phyloP scores from a whole-genome alignment of 2,797 vertebrate genomes.

The Melanotaenia parkinsoni region DNA sequence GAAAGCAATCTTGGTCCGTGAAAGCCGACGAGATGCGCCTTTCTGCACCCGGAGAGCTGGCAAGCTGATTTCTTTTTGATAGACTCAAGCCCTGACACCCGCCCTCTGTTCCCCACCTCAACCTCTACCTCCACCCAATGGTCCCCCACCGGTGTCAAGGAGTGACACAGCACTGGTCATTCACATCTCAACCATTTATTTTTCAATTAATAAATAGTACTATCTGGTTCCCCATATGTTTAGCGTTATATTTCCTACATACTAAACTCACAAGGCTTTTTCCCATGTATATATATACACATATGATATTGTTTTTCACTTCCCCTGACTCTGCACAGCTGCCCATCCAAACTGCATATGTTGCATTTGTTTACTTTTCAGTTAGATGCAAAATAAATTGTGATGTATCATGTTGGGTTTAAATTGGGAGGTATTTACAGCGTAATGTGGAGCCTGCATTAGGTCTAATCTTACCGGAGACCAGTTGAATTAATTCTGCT shows the following conservation, averaged over 20 bases:
- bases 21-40: slow-evolving; percentile 83
- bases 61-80: slow-evolving; percentile 84
- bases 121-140: slow-evolving; percentile 35
- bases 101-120: slow-evolving; percentile 16
- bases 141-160: slow-evolving; percentile 44
- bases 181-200: slow-evolving; percentile 52
- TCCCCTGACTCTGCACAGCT: slow-evolving; percentile 18
- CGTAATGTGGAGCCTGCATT: slow-evolving; percentile 50
- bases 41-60: slow-evolving; percentile 79
- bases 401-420: slow-evolving; percentile 52
- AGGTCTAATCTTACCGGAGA: slow-evolving; percentile 65
- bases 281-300: neutral
- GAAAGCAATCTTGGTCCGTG: slow-evolving; percentile 84
- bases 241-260: slow-evolving; percentile 13
- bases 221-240: slow-evolving; percentile 9
- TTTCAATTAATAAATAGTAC: slow-evolving; percentile 25
- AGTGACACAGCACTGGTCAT: slow-evolving; percentile 37
- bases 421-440: slow-evolving; percentile 54
- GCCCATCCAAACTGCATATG: slow-evolving; percentile 28
- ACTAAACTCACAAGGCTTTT: neutral
- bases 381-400: slow-evolving; percentile 57
- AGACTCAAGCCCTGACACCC: slow-evolving; percentile 78
- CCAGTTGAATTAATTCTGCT: slow-evolving; percentile 52
- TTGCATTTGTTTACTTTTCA: slow-evolving; percentile 36
- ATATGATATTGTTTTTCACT: slow-evolving; percentile 35